phyloP scores from a whole-genome alignment of 1,140 invertebrate species.

The Homarus americanus region DNA sequence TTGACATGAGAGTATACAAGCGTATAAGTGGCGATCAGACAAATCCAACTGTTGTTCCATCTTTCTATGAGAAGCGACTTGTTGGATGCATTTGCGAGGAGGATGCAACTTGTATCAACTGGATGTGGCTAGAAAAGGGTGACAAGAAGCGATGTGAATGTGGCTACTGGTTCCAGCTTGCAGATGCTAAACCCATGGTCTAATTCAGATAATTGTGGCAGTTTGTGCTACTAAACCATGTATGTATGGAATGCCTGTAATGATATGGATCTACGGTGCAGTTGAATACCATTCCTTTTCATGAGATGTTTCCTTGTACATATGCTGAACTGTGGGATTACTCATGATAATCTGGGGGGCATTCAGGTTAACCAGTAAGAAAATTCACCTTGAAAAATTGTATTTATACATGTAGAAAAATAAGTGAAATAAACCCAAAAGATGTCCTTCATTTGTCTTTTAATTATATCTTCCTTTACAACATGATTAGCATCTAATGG shows the following conservation, averaged over 20 bases:
- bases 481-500: too few species aligned
- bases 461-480: too few species aligned
- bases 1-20: conserved; percentile 89
- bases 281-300: conserved; percentile 24
- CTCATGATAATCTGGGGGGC: background rate
- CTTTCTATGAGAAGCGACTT: conserved; percentile 91
- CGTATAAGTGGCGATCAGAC: conserved; percentile 90
- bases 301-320: conserved; percentile 28
- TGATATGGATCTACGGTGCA: background rate
- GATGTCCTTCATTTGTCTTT: too few species aligned
- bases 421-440: too few species aligned
- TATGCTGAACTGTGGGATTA: conserved; percentile 5
- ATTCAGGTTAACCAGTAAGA: background rate
- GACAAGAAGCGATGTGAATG: conserved; percentile 94
- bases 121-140: conserved; percentile 96
- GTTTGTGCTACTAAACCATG: background rate
- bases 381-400: background rate
- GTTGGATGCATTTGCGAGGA: conserved; percentile 98
- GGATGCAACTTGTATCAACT: conserved; percentile 91
- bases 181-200: conserved; percentile 80
- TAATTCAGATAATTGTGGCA: conserved; percentile 1
- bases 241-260: conserved; percentile 81
- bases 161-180: conserved; percentile 97
- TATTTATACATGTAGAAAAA: conserved; percentile 39
- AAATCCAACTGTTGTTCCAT: conserved; percentile 92